Percentiles rank a stretch among this genome's conserved stretches.
These are phyloP conservation scores for Ichneumoninae sp. DNA, from an alignment of 2,888 invertebrate genomes.

Conservation along the genomic window DNA sequence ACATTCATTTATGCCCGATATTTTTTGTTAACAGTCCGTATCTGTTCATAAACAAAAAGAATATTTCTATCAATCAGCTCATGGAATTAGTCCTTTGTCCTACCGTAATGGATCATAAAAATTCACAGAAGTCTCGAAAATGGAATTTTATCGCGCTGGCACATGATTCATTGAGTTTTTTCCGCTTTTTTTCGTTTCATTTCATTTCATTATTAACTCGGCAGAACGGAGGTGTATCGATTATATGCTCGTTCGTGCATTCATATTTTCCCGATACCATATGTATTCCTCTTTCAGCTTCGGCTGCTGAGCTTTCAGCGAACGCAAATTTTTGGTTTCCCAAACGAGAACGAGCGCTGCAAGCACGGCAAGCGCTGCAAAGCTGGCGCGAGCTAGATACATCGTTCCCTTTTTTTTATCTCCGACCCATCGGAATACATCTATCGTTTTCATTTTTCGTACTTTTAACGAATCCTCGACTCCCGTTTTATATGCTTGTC, in stretches of 20 bases:
- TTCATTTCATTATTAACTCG: neutral
- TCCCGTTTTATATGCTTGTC: conserved; percentile 36
- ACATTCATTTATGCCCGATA: too few species aligned
- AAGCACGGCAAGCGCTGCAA: neutral
- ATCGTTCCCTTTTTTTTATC: conserved; percentile 22
- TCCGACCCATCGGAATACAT: conserved; percentile 46
- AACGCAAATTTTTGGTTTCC: conserved; percentile 39
- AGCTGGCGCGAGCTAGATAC: conserved; percentile 17
- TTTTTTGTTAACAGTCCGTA: neutral
- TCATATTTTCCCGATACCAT: conserved; percentile 26
- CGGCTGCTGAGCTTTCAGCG: conserved; percentile 17
- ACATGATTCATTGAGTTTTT: neutral
- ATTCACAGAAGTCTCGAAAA: neutral
- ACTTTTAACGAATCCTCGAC: conserved; percentile 66
- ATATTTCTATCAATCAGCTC: neutral
- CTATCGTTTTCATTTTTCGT: conserved; percentile 66
- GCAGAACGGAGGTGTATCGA: neutral
- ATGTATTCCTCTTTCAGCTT: conserved; percentile 15
- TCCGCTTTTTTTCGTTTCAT: conserved; percentile 2
- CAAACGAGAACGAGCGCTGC: conserved; percentile 22
- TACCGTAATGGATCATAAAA: neutral
- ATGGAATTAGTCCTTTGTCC: neutral
- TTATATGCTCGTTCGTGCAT: conserved; percentile 21
- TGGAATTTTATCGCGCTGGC: neutral
- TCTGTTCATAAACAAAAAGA: neutral